Conservation (phyloP, 2,888 invertebrate genomes). For the Drosophila infuscata region DNA sequence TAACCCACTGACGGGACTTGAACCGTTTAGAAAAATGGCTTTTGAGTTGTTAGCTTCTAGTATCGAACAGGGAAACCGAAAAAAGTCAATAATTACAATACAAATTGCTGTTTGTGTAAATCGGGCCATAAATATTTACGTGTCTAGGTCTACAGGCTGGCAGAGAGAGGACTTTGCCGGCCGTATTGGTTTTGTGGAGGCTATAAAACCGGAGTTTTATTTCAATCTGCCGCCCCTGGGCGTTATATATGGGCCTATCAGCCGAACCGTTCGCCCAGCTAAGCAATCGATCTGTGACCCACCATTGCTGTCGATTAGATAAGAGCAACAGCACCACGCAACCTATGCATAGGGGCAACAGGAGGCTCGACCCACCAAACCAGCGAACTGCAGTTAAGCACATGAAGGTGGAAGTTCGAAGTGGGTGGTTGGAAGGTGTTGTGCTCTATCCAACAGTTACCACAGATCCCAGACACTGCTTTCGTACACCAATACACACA, state of each 20-base stretch:
- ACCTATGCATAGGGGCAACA: constrained; percentile 22
- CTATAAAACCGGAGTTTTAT: constrained; percentile 78
- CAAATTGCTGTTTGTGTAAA: constrained; percentile 71
- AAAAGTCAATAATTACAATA: constrained; percentile 72
- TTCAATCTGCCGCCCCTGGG: constrained; percentile 79
- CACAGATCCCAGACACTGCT: constrained; percentile 27
- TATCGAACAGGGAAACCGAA: constrained; percentile 27
- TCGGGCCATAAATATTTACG: constrained; percentile 69
- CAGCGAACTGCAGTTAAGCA: constrained; percentile 16
- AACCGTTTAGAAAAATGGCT: neutral
- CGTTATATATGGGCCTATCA: constrained; percentile 62
- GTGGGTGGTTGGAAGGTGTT: constrained; percentile 6
- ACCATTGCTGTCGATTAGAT: constrained; percentile 72
- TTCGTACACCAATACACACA: constrained; percentile 13
- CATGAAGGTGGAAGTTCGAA: constrained; percentile 4
- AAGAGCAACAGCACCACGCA: constrained; percentile 40
- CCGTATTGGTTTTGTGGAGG: constrained; percentile 47
- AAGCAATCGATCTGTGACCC: constrained; percentile 74
- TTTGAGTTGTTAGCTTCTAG: constrained; percentile 20
- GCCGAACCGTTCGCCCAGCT: constrained; percentile 3
- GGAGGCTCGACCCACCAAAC: constrained; percentile 62
- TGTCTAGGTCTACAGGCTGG: constrained; percentile 4
- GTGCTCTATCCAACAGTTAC: constrained; percentile 11
- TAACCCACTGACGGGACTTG: neutral
- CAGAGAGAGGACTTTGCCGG: neutral